Conservation (phyloP, 2,797 vertebrate species). For the Graptemys geographica region DNA sequence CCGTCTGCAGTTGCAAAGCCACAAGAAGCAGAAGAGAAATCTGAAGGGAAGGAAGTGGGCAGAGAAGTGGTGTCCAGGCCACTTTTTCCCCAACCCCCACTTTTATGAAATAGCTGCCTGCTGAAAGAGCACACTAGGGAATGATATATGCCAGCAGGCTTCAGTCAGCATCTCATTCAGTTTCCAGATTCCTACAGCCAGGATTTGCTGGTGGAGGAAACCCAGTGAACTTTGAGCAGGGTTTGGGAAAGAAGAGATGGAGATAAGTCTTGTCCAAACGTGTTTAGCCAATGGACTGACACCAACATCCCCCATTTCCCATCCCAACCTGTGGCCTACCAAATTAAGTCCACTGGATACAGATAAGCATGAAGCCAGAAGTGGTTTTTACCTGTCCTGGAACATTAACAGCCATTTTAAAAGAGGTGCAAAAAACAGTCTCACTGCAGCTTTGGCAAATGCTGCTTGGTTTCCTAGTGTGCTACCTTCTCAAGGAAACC, state of each 20-base stretch:
- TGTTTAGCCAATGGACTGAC: fast-evolving
- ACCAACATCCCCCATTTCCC: not conserved
- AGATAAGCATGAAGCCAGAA: fast-evolving
- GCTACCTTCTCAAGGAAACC: not conserved
- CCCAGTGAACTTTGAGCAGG: conserved; percentile 36
- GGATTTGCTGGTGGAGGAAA: not conserved
- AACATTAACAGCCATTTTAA: not conserved
- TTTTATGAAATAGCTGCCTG: not conserved
- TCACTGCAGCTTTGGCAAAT: not conserved
- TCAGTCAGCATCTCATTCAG: not conserved
- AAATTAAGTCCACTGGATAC: not conserved
- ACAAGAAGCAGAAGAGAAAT: not conserved
- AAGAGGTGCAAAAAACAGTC: not conserved
- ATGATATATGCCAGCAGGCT: not conserved
- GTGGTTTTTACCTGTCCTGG: fast-evolving
- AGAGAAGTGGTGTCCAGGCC: not conserved
- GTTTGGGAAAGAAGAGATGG: fast-evolving
- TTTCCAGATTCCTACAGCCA: not conserved
- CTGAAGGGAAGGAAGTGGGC: not conserved
- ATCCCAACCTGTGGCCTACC: not conserved
- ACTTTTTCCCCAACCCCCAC: not conserved
- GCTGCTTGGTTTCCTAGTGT: not conserved
- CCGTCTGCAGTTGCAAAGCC: not conserved
- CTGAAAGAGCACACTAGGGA: not conserved
- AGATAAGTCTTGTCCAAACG: not conserved